Evolutionary conservation across 2,797 vertebrate species (phyloP).

Genomic region (Rhynchonycteris naso): DNA sequence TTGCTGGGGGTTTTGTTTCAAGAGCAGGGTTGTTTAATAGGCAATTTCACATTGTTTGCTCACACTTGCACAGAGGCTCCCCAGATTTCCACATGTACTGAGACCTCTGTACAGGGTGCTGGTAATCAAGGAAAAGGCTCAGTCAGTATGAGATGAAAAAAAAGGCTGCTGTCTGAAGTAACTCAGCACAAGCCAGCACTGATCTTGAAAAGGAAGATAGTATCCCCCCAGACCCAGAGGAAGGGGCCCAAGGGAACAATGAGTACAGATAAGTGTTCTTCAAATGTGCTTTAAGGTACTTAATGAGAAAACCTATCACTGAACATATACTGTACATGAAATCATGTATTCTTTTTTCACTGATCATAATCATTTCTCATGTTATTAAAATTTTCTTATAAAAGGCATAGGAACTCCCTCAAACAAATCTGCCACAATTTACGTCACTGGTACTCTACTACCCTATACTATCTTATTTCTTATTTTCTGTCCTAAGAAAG

Average conservation of each 20-base stretch:
- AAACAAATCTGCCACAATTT: rapidly evolving
- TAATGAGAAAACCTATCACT: background rate
- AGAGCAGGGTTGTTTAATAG: rapidly evolving
- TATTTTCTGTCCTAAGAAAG: background rate
- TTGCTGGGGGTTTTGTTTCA: rapidly evolving
- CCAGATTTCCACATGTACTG: rapidly evolving
- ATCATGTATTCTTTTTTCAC: rapidly evolving
- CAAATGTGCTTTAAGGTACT: background rate
- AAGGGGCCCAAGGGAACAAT: background rate
- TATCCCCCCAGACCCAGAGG: background rate
- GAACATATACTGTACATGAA: rapidly evolving
- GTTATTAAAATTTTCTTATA: too few species aligned
- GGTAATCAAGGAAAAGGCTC: background rate
- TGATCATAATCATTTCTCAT: background rate
- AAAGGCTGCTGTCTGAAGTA: background rate
- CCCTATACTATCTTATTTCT: background rate
- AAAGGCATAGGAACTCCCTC: background rate
- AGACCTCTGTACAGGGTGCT: too few species aligned
- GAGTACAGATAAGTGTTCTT: rapidly evolving
- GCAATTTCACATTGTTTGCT: rapidly evolving
- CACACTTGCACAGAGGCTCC: rapidly evolving
- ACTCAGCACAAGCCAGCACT: background rate
- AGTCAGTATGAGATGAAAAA: too few species aligned
- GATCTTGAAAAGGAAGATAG: background rate
- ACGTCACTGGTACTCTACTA: background rate